Percentiles rank a stretch among this genome's conserved stretches.
These are phyloP conservation scores for Pachymerium ferrugineum DNA, from an alignment of 2,888 invertebrate genomes.

Conservation along the genomic window DNA sequence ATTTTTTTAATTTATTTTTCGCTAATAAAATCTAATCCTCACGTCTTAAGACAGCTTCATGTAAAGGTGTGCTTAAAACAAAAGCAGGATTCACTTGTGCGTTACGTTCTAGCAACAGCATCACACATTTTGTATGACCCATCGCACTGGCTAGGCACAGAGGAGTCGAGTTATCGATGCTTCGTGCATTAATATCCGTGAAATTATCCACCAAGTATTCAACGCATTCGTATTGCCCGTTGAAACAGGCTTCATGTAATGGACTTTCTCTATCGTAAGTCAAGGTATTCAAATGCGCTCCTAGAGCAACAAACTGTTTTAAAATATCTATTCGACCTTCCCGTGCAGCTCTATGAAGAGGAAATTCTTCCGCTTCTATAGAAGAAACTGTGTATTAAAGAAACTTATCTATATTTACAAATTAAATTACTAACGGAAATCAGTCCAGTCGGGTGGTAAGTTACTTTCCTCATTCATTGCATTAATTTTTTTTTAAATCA, in stretches of 20 bases:
- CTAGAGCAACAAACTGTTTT: neutral
- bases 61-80: conserved; percentile 38
- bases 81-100: conserved; percentile 32
- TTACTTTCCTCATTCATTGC: neutral
- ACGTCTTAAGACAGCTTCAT: conserved; percentile 39
- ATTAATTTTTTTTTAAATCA: neutral
- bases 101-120: neutral
- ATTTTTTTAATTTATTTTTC: neutral
- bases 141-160: conserved; percentile 33
- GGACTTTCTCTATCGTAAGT: conserved; percentile 23
- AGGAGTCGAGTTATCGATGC: conserved; percentile 32
- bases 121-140: conserved; percentile 23
- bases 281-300: neutral
- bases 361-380: neutral
- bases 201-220: neutral
- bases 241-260: conserved; percentile 19
- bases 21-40: neutral
- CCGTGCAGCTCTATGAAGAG: conserved; percentile 29
- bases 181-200: conserved; percentile 1
- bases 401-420: neutral
- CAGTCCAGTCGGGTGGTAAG: neutral
- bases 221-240: conserved; percentile 3
- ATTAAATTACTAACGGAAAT: neutral
- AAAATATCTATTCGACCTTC: conserved; percentile 17
- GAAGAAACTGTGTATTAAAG: neutral